Conservation (phyloP, 2,888 invertebrate genomes). For the Sceliomorpha sp. region DNA sequence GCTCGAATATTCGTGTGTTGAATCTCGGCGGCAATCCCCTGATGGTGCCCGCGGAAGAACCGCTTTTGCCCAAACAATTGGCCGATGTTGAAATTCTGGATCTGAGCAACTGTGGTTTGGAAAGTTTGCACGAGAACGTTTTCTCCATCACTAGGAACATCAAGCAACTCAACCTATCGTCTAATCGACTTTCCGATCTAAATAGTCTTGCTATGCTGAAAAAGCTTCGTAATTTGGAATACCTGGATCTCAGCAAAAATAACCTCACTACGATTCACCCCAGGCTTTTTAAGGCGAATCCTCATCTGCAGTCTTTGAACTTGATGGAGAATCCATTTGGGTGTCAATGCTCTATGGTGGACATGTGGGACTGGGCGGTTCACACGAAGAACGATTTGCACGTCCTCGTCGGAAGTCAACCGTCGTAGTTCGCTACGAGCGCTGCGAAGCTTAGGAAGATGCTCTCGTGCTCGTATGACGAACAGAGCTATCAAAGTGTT, state of each 20-base stretch:
- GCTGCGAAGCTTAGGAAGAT: slow-evolving; percentile 85
- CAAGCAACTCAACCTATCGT: slow-evolving; percentile 83
- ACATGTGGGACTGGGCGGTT: slow-evolving; percentile 88
- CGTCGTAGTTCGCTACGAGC: slow-evolving; percentile 84
- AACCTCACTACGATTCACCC: slow-evolving; percentile 84
- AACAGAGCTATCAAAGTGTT: slow-evolving; percentile 79
- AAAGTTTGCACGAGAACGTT: slow-evolving; percentile 83
- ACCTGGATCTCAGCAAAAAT: slow-evolving; percentile 85
- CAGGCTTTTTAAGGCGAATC: slow-evolving; percentile 82
- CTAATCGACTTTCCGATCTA: slow-evolving; percentile 82
- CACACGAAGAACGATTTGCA: slow-evolving; percentile 85
- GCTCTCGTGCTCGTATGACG: slow-evolving; percentile 85
- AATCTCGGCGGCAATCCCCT: slow-evolving; percentile 86
- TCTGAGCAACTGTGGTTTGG: slow-evolving; percentile 85
- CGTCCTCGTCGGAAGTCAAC: slow-evolving; percentile 85
- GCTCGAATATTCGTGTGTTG: slow-evolving; percentile 85
- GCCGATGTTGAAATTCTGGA: slow-evolving; percentile 85
- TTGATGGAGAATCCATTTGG: slow-evolving; percentile 86
- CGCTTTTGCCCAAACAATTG: slow-evolving; percentile 85
- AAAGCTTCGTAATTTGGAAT: slow-evolving; percentile 82
- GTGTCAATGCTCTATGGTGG: slow-evolving; percentile 86
- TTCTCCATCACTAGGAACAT: slow-evolving; percentile 85
- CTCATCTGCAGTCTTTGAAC: slow-evolving; percentile 83
- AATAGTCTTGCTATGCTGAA: slow-evolving; percentile 83
- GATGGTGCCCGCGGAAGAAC: slow-evolving; percentile 82